Percentiles rank a stretch among this genome's conserved stretches.
Evolutionary conservation across 2,888 invertebrate genomes (phyloP).

Genomic region (Dicyrtoma fusca): DNA sequence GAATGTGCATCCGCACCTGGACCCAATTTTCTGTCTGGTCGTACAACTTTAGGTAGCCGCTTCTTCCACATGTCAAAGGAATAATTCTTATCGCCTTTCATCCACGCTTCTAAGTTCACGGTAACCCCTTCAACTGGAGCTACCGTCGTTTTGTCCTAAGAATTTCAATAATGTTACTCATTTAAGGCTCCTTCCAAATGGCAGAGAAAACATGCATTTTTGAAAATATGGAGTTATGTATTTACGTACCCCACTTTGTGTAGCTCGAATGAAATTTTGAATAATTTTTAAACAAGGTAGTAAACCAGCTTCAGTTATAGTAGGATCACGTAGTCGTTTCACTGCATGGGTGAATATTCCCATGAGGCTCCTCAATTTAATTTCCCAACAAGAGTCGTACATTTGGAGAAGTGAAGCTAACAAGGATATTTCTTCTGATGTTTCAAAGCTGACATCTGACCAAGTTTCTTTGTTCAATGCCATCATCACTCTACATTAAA

Average conservation of each 20-base stretch:
- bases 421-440: conserved; percentile 78
- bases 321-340: conserved; percentile 76
- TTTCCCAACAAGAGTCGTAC: conserved; percentile 95
- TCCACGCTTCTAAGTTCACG: conserved; percentile 74
- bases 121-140: conserved; percentile 68
- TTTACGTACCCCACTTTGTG: conserved; percentile 55
- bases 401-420: conserved; percentile 86
- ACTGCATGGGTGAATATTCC: conserved; percentile 81
- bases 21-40: conserved; percentile 16
- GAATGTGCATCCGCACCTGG: conserved; percentile 16
- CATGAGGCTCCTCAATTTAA: conserved; percentile 81
- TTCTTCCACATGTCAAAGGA: conserved; percentile 74
- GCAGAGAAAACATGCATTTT: no score
- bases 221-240: conserved; percentile 7
- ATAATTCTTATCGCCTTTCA: conserved; percentile 70
- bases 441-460: conserved; percentile 64
- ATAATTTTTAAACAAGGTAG: conserved; percentile 91
- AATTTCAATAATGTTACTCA: no score
- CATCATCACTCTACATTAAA: conserved; percentile 42
- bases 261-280: conserved; percentile 70
- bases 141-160: conserved; percentile 64
- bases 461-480: conserved; percentile 56
- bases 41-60: conserved; percentile 61
- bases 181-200: no score
- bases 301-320: conserved; percentile 87